Base-by-base conservation (phyloP, 2,113 vertebrate species). In the Lophochroa leadbeateri region DNA sequence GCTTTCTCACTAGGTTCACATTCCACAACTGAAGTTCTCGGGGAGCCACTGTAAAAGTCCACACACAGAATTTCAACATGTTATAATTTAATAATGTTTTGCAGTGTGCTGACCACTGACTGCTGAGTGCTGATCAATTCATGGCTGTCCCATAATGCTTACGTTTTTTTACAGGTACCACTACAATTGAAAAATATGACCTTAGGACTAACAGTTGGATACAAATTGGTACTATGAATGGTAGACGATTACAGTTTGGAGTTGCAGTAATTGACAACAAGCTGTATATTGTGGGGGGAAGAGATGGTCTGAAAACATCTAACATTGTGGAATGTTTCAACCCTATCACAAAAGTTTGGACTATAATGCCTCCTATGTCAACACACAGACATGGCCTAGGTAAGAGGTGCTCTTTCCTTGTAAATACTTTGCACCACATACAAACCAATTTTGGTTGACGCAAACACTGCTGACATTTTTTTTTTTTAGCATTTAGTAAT, bases 291-390 rank as follows among this genome's bases (percentile, higher is more conserved):
- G 99, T 99, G 20, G 99, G 99, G 57, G 99, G 99, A 60, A 98
- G 99, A 97, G 99, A 99, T 43, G 99, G 99, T 28, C 98, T 99
- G 74, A 99, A 99, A 97, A 99, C 99, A 0, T 99, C 99, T 47
- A 99, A 99, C 96, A 99, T 98, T 33, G 99, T 99, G 33, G 99
- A 99, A 96, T 99, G 99, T 91, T 99, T 99, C 96, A 99, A 99
- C 90, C 99, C 99, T 1, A 9, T 98, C 86, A 98, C 90, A 86
- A 99, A 99, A 97, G 97, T 98, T 7, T 99, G 99, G 99, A 98
- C 98, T 24, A 97, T 99, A 67, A 99, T 99, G 99, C 99, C 99
- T 35, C 99, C 99, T 2, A 99, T 99, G 99, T 99, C 99, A 70
- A 99, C 99, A 6, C 99, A 99, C 96, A 98, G 99, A 79, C 99